These are phyloP conservation scores for Araneus ventricosus DNA, from an alignment of 1,140 invertebrate genomes.

Conservation along the genomic window DNA sequence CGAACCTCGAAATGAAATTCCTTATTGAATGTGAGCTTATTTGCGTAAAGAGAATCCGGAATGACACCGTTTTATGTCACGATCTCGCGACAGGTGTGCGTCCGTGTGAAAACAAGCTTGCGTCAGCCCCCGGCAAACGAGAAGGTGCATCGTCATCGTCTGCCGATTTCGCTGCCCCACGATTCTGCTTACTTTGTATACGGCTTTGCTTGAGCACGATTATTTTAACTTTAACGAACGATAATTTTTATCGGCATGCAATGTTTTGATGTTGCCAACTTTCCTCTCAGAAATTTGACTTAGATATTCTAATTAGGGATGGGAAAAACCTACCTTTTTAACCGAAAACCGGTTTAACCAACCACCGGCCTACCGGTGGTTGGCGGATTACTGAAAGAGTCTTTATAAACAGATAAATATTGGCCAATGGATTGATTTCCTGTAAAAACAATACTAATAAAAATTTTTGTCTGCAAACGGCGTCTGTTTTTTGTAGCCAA, in stretches of 20 bases:
- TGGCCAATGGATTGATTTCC: no score
- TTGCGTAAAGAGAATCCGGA: neutral
- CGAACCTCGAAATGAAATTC: neutral
- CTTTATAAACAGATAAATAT: no score
- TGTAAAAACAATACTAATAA: no score
- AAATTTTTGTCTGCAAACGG: no score
- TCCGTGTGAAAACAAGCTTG: neutral
- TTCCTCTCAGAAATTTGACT: neutral
- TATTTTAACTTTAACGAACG: neutral
- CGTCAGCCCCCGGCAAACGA: neutral
- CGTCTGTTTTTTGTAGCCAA: no score
- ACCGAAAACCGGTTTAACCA: no score
- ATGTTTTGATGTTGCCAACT: neutral
- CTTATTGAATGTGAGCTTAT: neutral
- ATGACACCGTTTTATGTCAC: neutral
- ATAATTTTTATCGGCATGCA: neutral
- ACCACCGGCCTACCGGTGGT: no score
- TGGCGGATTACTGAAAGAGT: no score
- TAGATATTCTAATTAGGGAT: no score
- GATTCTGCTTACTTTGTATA: neutral
- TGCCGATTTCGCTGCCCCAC: neutral
- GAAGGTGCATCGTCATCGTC: neutral
- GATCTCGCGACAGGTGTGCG: neutral
- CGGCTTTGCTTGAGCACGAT: neutral
- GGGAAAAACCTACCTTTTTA: no score